A percentile compares a stretch with the other conserved stretches of the same genome.
These are phyloP conservation scores for Todiramphus chloris DNA, from an alignment of 2,113 vertebrate species.

Conservation along the genomic window DNA sequence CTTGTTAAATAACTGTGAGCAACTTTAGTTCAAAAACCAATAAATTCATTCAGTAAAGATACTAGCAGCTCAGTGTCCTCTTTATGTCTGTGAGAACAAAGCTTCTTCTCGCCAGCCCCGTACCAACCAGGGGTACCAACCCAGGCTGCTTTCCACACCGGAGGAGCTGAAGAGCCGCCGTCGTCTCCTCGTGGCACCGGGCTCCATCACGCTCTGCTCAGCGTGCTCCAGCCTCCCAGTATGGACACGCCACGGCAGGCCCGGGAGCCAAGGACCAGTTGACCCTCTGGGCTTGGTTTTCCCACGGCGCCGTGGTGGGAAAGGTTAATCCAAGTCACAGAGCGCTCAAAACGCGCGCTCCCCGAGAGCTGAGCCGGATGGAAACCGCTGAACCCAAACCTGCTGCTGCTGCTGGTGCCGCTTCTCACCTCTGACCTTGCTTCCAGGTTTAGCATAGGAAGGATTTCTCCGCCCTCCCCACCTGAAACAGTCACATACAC, in stretches of 20 bases:
- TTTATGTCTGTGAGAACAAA: slow-evolving; percentile 25
- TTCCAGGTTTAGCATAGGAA: slow-evolving; percentile 9
- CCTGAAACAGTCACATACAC: neutral
- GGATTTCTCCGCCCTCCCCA: neutral
- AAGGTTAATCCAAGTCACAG: neutral
- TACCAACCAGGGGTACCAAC: too few relatives aligned
- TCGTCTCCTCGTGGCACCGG: accelerated
- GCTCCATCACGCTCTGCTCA: neutral
- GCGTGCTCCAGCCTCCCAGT: neutral
- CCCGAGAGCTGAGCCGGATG: neutral
- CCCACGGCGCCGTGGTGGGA: accelerated
- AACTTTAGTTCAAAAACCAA: slow-evolving; percentile 91
- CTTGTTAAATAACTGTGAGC: slow-evolving; percentile 95
- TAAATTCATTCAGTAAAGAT: slow-evolving; percentile 92
- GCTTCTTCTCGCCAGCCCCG: too few relatives aligned
- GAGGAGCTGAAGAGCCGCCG: neutral
- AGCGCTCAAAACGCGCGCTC: neutral
- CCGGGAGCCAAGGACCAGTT: neutral
- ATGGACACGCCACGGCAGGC: accelerated
- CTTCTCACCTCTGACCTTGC: neutral
- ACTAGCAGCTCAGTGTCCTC: slow-evolving; percentile 64
- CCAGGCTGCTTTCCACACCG: accelerated
- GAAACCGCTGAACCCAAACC: neutral
- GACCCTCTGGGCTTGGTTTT: neutral
- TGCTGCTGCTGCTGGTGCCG: neutral